Base-by-base conservation (phyloP, 1,140 invertebrate genomes). In the Sminthurides bifidus region DNA sequence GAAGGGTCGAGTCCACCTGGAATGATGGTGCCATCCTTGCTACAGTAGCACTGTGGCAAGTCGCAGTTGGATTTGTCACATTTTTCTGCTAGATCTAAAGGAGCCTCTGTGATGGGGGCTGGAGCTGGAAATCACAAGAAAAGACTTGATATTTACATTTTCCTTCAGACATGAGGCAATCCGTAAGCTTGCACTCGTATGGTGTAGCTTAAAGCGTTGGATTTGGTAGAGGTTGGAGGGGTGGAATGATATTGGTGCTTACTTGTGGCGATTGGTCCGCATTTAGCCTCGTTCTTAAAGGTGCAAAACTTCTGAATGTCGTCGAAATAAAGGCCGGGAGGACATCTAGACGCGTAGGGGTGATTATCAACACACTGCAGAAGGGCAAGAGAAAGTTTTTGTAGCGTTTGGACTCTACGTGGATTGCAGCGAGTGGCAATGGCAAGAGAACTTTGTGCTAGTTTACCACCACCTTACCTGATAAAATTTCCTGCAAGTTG, bases 31-130 rank as follows among this genome's bases (percentile, higher is more conserved):
- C 88, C 89, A 72, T 93, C 88, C 67, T 85, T 84, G 4, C 88
- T 91, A 69, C 92, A 95, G 72, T 85, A 93, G 68, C 92, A 96
- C 66, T 92, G 88, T 6, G 92, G 92, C 52, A 95, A 74, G 45
- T 75, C 68, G 67, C 92, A 95, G 38, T 81, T 75, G 0, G 78
- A 71, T 1, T 77, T 73, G 62, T 92, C 81, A 68, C 90, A 94
- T 68, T 80, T 81, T 35, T 76, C 74, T 2, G 87, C 87, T 56
- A 85, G 73, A 68, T 90, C 85, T 29, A 77, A 72, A 3, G 86
- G 84, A 4, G 83, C 74, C 69, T 89, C 86, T 1, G 86, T 90
- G 33, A 79, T 74, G 2, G 87, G 85, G 12, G 85, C 79, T 54
- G 80, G 80, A 14, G 85, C 85, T 89, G 65, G 44, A 56, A 50